These are phyloP conservation scores for Rhabditoides inermis DNA, from an alignment of 2,888 invertebrate genomes.

Conservation along the genomic window DNA sequence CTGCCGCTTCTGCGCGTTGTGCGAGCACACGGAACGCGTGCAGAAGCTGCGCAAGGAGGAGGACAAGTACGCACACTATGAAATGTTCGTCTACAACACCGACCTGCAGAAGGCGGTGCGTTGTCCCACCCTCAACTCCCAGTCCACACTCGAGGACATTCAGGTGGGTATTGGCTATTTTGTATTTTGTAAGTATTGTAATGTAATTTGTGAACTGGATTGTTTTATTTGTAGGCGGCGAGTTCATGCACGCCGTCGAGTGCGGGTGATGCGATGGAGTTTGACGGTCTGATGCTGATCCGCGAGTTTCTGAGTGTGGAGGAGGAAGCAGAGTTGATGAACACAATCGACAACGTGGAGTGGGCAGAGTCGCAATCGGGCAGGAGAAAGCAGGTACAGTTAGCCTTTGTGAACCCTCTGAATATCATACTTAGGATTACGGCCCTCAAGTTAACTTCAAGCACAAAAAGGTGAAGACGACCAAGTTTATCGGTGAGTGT, in stretches of 20 bases:
- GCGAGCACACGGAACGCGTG: constrained; percentile 66
- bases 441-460: constrained; percentile 98
- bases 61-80: constrained; percentile 18
- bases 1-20: constrained; percentile 75
- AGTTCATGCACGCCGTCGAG: too few relatives aligned
- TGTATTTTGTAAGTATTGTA: background rate
- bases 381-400: constrained; percentile 69
- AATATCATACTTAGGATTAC: constrained; percentile 64
- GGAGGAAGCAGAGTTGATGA: constrained; percentile 66
- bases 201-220: too few relatives aligned
- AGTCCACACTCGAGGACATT: constrained; percentile 22
- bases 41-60: constrained; percentile 24
- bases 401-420: background rate
- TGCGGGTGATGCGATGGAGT: constrained; percentile 11
- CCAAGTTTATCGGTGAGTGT: constrained; percentile 25
- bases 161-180: constrained; percentile 10
- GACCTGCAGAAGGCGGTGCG: constrained; percentile 12
- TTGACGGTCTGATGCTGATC: constrained; percentile 52
- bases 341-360: constrained; percentile 68
- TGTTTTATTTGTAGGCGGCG: too few relatives aligned
- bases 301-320: constrained; percentile 66
- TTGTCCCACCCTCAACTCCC: constrained; percentile 12
- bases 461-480: constrained; percentile 64
- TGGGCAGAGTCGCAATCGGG: constrained; percentile 90
- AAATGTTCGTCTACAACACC: constrained; percentile 23